These are phyloP conservation scores for Pantelozetes paolii DNA, from an alignment of 2,888 invertebrate genomes.

Conservation along the genomic window DNA sequence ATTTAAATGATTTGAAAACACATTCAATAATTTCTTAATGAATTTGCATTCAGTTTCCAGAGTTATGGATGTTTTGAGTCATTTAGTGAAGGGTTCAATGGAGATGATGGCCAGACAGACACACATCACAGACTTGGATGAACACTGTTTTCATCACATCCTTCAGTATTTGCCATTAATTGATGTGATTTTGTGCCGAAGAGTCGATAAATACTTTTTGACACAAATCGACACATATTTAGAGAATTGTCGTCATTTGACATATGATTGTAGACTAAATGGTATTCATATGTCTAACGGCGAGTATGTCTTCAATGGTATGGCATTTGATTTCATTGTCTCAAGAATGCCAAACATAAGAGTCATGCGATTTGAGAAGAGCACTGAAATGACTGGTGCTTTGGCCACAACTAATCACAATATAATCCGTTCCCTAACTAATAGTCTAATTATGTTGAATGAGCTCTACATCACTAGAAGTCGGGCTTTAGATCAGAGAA, in stretches of 20 bases:
- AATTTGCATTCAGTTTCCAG: not conserved
- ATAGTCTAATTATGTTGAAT: slow-evolving; percentile 33
- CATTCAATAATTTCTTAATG: not conserved
- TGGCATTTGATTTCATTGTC: slow-evolving; percentile 28
- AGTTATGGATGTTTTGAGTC: slow-evolving; percentile 19
- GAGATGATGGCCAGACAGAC: not conserved
- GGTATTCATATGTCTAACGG: slow-evolving; percentile 36
- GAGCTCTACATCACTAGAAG: slow-evolving; percentile 28
- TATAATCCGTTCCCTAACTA: slow-evolving; percentile 18
- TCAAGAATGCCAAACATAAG: slow-evolving; percentile 33
- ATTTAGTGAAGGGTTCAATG: slow-evolving; percentile 22
- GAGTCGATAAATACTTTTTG: slow-evolving; percentile 26
- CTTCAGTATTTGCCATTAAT: slow-evolving; percentile 11
- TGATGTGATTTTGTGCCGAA: slow-evolving; percentile 31
- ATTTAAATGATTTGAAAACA: too few relatives aligned
- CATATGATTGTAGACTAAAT: slow-evolving; percentile 30
- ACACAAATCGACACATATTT: slow-evolving; percentile 15
- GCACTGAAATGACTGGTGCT: slow-evolving; percentile 14
- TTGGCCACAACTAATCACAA: slow-evolving; percentile 32
- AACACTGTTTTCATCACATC: slow-evolving; percentile 33
- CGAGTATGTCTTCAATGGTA: slow-evolving; percentile 30
- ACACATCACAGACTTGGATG: slow-evolving; percentile 32
- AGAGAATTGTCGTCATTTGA: not conserved
- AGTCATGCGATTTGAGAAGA: slow-evolving; percentile 27
- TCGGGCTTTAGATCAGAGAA: not conserved